Evolutionary conservation across 92 coral and sea anemone genomes (phyloP).

Genomic region (Porites lobata): DNA sequence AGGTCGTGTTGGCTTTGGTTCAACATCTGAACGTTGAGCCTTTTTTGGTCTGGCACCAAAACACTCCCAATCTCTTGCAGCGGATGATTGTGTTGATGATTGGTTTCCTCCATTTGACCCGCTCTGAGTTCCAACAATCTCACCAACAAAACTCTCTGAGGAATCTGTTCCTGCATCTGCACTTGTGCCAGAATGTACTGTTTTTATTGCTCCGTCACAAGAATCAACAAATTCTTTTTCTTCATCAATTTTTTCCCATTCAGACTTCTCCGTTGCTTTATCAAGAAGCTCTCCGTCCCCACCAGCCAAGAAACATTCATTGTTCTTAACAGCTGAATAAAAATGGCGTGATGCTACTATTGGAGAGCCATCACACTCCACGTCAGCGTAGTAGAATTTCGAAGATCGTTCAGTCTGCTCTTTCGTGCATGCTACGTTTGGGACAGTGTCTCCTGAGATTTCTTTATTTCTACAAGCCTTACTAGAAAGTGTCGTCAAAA

Average conservation of each 20-base stretch:
- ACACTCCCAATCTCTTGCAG: slow-evolving; percentile 5
- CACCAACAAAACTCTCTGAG: neutral
- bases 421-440: neutral
- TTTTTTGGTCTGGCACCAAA: neutral
- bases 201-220: neutral
- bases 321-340: too few species aligned
- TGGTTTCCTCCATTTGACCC: neutral
- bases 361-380: too few species aligned
- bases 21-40: neutral
- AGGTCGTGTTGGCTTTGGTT: neutral
- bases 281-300: too few species aligned
- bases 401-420: neutral
- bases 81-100: neutral
- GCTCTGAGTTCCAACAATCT: neutral
- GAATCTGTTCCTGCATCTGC: neutral
- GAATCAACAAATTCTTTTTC: neutral
- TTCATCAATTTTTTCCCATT: neutral
- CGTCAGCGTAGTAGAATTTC: neutral
- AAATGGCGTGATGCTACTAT: too few species aligned
- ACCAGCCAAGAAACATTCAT: too few species aligned
- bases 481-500: neutral
- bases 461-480: neutral
- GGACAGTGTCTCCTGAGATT: neutral
- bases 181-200: neutral
- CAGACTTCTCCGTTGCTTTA: neutral